Percentiles rank a stretch among this genome's conserved stretches.
These are phyloP conservation scores for Piprites chloris DNA, from an alignment of 2,113 vertebrate genomes.

Conservation along the genomic window DNA sequence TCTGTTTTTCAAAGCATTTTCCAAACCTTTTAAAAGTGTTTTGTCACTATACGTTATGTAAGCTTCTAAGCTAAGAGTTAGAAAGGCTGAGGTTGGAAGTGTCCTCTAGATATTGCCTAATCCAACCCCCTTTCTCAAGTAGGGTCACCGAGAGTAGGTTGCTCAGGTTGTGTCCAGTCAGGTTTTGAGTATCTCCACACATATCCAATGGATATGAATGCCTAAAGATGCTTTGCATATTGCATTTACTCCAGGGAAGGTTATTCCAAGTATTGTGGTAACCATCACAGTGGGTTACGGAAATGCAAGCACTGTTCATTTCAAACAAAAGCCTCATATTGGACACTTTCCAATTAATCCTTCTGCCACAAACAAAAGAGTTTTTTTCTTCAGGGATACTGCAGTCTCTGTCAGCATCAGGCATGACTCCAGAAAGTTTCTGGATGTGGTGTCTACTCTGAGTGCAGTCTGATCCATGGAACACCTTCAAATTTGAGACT, in stretches of 20 bases:
- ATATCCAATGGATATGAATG: neutral
- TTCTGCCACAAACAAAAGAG: neutral
- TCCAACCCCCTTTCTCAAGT: neutral
- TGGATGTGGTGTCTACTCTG: neutral
- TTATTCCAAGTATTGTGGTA: neutral
- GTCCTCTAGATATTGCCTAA: neutral
- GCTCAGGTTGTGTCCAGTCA: neutral
- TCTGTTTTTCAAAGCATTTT: neutral
- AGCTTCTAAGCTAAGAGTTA: neutral
- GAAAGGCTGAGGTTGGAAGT: neutral
- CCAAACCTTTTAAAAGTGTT: neutral
- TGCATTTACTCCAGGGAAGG: neutral
- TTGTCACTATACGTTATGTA: neutral
- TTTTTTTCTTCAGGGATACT: neutral
- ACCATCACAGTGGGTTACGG: accelerated
- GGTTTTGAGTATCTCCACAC: neutral
- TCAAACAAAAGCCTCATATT: neutral
- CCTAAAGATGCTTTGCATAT: neutral
- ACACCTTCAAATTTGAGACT: neutral
- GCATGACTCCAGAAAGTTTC: neutral
- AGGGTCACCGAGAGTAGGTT: accelerated
- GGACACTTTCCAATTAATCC: neutral
- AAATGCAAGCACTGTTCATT: neutral
- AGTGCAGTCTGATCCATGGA: neutral
- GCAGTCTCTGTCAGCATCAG: neutral